Evolutionary conservation across 2,888 invertebrate genomes (phyloP).

Genomic region (Galerucella nymphaeae): DNA sequence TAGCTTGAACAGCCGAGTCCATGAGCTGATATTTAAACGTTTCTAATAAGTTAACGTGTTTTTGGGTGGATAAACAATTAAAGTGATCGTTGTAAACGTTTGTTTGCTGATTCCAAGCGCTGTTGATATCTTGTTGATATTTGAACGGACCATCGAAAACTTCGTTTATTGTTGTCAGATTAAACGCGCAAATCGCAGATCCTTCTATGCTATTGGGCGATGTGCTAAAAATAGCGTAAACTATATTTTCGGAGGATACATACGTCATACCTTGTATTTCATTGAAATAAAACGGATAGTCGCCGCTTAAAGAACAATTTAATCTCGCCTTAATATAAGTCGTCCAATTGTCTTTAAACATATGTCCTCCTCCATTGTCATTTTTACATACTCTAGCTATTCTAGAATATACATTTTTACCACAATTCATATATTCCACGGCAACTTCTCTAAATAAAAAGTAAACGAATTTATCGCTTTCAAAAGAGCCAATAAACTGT

Average conservation of each 20-base stretch:
- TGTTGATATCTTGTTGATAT: slow-evolving; percentile 79
- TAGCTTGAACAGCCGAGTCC: slow-evolving; percentile 86
- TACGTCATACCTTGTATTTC: slow-evolving; percentile 89
- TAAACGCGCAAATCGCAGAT: slow-evolving; percentile 92
- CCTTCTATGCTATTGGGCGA: slow-evolving; percentile 89
- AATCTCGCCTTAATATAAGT: slow-evolving; percentile 88
- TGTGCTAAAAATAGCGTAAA: slow-evolving; percentile 89
- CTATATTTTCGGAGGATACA: slow-evolving; percentile 78
- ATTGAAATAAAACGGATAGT: slow-evolving; percentile 88
- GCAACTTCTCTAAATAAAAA: slow-evolving; percentile 92
- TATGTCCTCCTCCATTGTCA: slow-evolving; percentile 84
- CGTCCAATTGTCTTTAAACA: slow-evolving; percentile 90
- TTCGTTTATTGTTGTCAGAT: slow-evolving; percentile 80
- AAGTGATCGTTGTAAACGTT: slow-evolving; percentile 72
- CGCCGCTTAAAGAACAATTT: slow-evolving; percentile 85
- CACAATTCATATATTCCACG: slow-evolving; percentile 93
- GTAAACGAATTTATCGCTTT: slow-evolving; percentile 87
- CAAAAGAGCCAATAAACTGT: slow-evolving; percentile 92
- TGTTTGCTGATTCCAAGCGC: slow-evolving; percentile 80
- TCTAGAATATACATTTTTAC: slow-evolving; percentile 87
- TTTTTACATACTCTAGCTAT: slow-evolving; percentile 93
- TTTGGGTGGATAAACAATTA: slow-evolving; percentile 67
- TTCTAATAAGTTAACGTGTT: slow-evolving; percentile 66
- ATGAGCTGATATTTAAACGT: slow-evolving; percentile 86
- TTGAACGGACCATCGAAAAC: slow-evolving; percentile 90